Percentiles rank a stretch among this genome's conserved stretches.
These are phyloP conservation scores for Rhinoptilus africanus DNA, from an alignment of 2,113 vertebrate genomes.

Conservation along the genomic window DNA sequence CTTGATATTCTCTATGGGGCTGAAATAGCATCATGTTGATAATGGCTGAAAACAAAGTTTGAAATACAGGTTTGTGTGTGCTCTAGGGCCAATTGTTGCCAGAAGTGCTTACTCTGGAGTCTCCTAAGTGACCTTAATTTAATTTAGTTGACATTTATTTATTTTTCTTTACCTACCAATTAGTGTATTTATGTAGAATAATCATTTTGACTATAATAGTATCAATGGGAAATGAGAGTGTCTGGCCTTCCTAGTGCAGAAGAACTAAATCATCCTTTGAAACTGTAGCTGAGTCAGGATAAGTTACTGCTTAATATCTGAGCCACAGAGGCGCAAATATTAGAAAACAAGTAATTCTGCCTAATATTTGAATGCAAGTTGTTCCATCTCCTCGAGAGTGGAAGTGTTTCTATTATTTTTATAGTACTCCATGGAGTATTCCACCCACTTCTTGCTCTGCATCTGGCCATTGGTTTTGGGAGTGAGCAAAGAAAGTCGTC, in stretches of 20 bases:
- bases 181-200: not conserved
- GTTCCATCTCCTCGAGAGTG: not conserved
- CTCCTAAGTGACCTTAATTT: not conserved
- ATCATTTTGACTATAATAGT: not conserved
- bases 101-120: not conserved
- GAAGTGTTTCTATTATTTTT: not conserved
- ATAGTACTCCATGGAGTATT: not conserved
- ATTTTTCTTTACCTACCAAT: not conserved
- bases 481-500: not conserved
- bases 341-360: not conserved
- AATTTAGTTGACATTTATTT: not conserved
- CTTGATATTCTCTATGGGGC: not conserved
- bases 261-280: not conserved
- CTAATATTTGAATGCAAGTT: not conserved
- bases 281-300: not conserved
- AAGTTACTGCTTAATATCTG: not conserved
- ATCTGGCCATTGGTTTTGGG: not conserved
- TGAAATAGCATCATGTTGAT: not conserved
- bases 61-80: not conserved
- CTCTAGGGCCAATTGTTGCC: not conserved
- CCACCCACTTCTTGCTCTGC: not conserved
- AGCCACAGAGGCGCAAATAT: not conserved
- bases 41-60: not conserved
- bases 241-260: not conserved
- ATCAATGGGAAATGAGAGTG: not conserved